Evolutionary conservation across 1,140 invertebrate genomes (phyloP), one percentile per base, ranked within the genome.

Genomic region (Neotoxoptera formosana): DNA sequence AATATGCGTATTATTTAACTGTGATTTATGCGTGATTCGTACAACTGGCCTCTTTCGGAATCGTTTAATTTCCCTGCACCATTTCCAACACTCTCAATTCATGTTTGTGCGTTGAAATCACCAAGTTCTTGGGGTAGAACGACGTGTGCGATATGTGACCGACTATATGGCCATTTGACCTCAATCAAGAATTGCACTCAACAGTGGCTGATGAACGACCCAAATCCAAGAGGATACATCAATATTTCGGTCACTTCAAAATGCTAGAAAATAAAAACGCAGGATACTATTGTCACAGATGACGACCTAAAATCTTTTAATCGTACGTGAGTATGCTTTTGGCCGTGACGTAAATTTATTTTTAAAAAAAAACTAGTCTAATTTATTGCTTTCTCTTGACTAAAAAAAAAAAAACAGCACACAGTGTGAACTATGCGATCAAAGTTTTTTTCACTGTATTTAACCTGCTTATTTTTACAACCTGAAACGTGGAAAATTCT

Each of bases 331-430:
- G 36, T 90, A 90, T 90, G 11, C 23, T 67, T 60, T 90, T 67
- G 53, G 14, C 89, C 53, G 53, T 67, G 89, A 90, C 53, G 56
- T 90, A 60, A 90, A 90, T 45, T 67, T 14, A n/a, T 90, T 67
- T 51, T 56, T 21, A 41, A 60, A 90, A 90, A 89, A 87, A 41
- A 67, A 67, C 25, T 90, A 67, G 89, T 45, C 89, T 67, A 67
- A 90, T 90, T 90, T 90, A 67, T 67, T 60, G 89, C 89, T 90
- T 90, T 90, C 89, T 90, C 89, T 90, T 23, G 8, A 67, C 23
- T 90, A 67, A 60, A 56, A 60, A 90, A 90, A 90, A 91, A 81
- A 92, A 92, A 48, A 81, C 76, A 83, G 67, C 90, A 60, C 90
- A 60, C 53, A 90, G 30, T 45, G 89, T 67, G 53, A 60, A 60